phyloP scores from a whole-genome alignment of 2,888 invertebrate genomes.

The Harmothoe impar region DNA sequence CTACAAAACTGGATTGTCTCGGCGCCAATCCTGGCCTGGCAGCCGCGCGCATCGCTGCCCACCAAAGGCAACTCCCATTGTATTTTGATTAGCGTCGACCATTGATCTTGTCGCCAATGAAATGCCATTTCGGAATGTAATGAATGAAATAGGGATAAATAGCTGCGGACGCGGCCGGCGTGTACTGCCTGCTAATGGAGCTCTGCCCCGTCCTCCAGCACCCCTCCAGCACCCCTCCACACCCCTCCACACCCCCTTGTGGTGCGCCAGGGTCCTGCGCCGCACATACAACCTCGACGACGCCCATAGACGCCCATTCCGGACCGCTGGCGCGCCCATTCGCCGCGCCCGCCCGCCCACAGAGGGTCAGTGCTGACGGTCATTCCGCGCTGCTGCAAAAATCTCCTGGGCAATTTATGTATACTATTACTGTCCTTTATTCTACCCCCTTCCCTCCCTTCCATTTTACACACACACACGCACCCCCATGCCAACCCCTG shows the following conservation, averaged over 20 bases:
- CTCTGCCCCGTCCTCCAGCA: background rate
- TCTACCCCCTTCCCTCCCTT: background rate
- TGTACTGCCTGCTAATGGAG: conserved; percentile 31
- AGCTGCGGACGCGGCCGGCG: conserved; percentile 7
- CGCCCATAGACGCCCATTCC: background rate
- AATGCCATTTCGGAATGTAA: conserved; percentile 58
- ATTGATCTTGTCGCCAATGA: conserved; percentile 51
- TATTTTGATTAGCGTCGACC: conserved; percentile 38
- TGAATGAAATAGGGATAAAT: conserved; percentile 57
- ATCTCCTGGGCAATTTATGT: conserved; percentile 30
- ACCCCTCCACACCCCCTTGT: background rate
- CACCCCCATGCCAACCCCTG: background rate
- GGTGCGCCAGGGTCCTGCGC: background rate
- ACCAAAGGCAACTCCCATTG: conserved; percentile 44
- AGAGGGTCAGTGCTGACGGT: conserved; percentile 33
- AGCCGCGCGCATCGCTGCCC: conserved; percentile 36
- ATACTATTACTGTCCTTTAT: conserved; percentile 44
- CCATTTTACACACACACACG: background rate
- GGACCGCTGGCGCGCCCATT: conserved; percentile 8
- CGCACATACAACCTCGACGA: background rate
- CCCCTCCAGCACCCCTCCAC: background rate
- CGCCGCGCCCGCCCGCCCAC: conserved; percentile 3
- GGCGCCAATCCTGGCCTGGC: conserved; percentile 3
- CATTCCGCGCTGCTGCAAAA: conserved; percentile 2
- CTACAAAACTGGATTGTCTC: conserved; percentile 31